phyloP scores from a whole-genome alignment of 2,113 vertebrate genomes.

The Ginglymostoma cirratum region DNA sequence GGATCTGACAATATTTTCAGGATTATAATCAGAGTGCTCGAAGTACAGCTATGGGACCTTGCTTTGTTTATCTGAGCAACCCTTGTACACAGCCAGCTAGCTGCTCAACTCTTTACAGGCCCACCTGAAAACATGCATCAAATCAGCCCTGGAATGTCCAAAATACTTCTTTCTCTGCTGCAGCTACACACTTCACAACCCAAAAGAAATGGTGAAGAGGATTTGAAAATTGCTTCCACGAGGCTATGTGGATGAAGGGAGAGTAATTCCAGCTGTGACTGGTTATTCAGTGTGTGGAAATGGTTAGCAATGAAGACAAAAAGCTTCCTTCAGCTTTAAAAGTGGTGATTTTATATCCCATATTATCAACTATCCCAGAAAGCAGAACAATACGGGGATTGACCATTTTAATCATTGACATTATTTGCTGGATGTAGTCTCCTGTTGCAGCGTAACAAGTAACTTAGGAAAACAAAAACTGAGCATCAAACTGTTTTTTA shows the following conservation, averaged over 20 bases:
- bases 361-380: background rate
- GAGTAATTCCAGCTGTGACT: background rate
- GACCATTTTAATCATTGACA: background rate
- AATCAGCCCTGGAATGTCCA: background rate
- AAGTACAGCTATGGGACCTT: no score
- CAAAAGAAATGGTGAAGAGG: background rate
- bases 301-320: background rate
- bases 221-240: background rate
- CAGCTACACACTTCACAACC: background rate
- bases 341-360: background rate
- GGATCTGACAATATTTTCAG: no score
- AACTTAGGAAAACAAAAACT: background rate
- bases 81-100: background rate
- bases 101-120: background rate
- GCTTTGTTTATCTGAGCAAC: background rate
- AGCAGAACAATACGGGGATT: background rate
- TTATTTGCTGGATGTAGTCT: background rate
- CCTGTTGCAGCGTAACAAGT: background rate
- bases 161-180: background rate
- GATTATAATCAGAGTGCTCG: background rate
- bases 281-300: background rate
- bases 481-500: background rate
- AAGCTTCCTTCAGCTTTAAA: background rate
- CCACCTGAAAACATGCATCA: background rate
- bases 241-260: background rate